phyloP scores from a whole-genome alignment of 2,113 vertebrate genomes.

The Cnemophilus loriae region DNA sequence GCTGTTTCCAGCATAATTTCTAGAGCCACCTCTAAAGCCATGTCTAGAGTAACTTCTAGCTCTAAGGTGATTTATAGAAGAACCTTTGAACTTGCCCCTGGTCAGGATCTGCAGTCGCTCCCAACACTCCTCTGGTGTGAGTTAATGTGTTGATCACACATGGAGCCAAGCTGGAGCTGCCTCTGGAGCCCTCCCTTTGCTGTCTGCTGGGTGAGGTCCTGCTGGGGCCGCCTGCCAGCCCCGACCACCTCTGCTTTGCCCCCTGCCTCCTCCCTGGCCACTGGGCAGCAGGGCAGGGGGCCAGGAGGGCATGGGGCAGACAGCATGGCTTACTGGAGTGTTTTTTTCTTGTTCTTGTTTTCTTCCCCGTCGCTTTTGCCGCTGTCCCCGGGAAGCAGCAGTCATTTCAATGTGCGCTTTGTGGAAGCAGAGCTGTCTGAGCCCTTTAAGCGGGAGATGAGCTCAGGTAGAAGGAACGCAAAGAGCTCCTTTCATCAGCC shows the following conservation, averaged over 20 bases:
- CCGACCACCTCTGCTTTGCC: neutral
- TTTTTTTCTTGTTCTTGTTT: neutral
- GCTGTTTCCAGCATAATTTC: neutral
- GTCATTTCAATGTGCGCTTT: constrained; percentile 27
- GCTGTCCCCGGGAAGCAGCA: constrained; percentile 15
- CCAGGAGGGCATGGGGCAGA: neutral
- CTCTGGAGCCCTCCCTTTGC: neutral
- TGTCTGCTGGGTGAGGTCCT: neutral
- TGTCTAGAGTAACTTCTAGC: neutral
- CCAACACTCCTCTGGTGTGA: rapidly evolving
- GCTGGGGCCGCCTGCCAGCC: neutral
- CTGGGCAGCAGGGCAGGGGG: neutral
- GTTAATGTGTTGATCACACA: neutral
- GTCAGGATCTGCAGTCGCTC: rapidly evolving
- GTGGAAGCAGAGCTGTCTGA: constrained; percentile 25
- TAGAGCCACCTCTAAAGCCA: neutral
- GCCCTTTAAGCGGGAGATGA: constrained; percentile 36
- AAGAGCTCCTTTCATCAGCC: constrained; percentile 51
- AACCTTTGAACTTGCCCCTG: neutral
- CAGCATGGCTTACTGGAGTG: rapidly evolving
- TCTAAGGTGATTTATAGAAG: neutral
- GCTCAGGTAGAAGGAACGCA: constrained; percentile 52
- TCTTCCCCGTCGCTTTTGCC: neutral
- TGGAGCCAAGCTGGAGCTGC: neutral
- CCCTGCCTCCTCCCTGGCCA: neutral